These are phyloP conservation scores for Sinotaia quadrata DNA, from an alignment of 2,888 invertebrate genomes.

Conservation along the genomic window DNA sequence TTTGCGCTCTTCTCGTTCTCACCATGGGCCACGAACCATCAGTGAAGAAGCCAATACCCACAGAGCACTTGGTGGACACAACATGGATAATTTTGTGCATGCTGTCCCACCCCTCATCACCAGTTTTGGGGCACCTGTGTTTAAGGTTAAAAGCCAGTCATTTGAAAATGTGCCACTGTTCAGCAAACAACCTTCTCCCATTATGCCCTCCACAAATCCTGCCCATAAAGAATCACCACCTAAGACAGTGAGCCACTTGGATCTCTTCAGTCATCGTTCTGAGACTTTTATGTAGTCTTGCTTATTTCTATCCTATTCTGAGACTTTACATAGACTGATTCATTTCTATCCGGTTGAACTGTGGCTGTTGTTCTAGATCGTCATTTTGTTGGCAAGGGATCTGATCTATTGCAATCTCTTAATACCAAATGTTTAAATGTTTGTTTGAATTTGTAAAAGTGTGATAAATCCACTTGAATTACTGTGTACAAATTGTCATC, in stretches of 20 bases:
- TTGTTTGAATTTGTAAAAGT: too few species aligned
- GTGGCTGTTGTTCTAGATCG: too few species aligned
- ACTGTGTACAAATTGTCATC: too few species aligned
- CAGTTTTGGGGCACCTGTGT: slow-evolving; percentile 46
- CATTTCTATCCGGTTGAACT: too few species aligned
- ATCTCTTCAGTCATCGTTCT: slow-evolving; percentile 44
- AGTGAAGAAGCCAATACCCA: slow-evolving; percentile 49
- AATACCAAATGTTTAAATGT: too few species aligned
- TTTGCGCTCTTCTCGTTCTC: slow-evolving; percentile 76
- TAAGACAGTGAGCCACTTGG: slow-evolving; percentile 51
- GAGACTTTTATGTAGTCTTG: slow-evolving; percentile 60
- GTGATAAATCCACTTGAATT: too few species aligned
- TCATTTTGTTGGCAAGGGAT: too few species aligned
- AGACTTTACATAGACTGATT: too few species aligned
- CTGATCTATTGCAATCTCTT: too few species aligned
- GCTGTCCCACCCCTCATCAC: slow-evolving; percentile 43
- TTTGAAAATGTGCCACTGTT: slow-evolving; percentile 69
- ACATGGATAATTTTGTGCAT: slow-evolving; percentile 53
- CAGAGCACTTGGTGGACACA: neutral
- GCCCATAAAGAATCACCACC: slow-evolving; percentile 55
- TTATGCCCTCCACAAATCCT: slow-evolving; percentile 57
- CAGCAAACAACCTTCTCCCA: slow-evolving; percentile 56
- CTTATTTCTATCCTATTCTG: too few species aligned
- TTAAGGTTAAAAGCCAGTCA: slow-evolving; percentile 67
- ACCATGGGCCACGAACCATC: slow-evolving; percentile 77